Conservation (phyloP, 2,888 invertebrate genomes). For the Allophyes oxyacanthae region DNA sequence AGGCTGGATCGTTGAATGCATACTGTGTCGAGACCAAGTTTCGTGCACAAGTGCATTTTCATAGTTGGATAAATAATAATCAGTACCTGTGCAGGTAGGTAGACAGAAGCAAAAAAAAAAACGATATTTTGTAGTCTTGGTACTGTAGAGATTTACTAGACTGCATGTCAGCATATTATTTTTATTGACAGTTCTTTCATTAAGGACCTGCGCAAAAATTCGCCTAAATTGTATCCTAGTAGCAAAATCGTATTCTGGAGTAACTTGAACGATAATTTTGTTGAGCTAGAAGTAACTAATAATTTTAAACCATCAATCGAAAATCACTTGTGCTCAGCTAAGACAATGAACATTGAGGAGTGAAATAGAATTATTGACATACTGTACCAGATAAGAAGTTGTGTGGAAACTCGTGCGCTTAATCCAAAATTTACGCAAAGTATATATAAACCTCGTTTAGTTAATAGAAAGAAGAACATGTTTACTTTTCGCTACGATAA, state of each 20-base stretch:
- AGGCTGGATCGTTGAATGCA: constrained; percentile 72
- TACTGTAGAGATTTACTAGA: constrained; percentile 13
- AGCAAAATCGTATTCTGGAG: too few species aligned
- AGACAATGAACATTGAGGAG: too few species aligned
- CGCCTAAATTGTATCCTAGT: too few species aligned
- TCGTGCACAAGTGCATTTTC: constrained; percentile 77
- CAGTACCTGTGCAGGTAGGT: constrained; percentile 53
- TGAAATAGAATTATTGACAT: too few species aligned
- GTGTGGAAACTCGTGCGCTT: constrained; percentile 35
- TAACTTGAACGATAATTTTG: too few species aligned
- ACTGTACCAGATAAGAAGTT: constrained; percentile 35
- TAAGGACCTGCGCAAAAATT: too few species aligned
- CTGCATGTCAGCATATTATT: too few species aligned
- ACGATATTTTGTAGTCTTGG: constrained; percentile 25
- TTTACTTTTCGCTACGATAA: constrained; percentile 39
- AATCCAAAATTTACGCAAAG: too few species aligned
- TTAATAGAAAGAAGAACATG: constrained; percentile 34
- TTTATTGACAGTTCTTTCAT: constrained; percentile 3
- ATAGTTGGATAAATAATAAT: constrained; percentile 75
- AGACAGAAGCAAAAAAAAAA: constrained; percentile 32
- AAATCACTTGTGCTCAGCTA: too few species aligned
- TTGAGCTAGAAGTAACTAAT: too few species aligned
- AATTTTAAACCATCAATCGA: too few species aligned
- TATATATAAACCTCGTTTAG: constrained; percentile 34
- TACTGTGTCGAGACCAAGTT: constrained; percentile 70